phyloP scores from a whole-genome alignment of 2,888 invertebrate species.

The Drosophila neonasuta region DNA sequence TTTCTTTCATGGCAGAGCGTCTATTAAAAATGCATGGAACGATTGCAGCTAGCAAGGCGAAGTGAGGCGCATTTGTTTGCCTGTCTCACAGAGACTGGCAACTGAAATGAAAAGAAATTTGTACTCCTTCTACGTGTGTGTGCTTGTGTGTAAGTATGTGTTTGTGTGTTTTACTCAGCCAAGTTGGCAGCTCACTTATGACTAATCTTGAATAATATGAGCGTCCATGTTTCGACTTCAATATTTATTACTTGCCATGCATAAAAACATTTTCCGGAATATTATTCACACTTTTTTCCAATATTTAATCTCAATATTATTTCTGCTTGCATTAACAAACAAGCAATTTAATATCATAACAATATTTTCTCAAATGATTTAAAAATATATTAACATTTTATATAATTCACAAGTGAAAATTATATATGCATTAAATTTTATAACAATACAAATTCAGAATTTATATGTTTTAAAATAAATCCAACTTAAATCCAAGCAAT shows the following conservation, averaged over 20 bases:
- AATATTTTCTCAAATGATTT: too few species aligned
- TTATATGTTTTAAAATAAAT: too few species aligned
- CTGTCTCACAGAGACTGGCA: conserved; percentile 23
- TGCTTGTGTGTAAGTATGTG: neutral
- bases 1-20: conserved; percentile 29
- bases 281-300: neutral
- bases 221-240: neutral
- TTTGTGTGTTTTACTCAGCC: conserved; percentile 9
- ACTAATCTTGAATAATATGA: conserved; percentile 33
- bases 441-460: too few species aligned
- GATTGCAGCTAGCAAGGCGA: conserved; percentile 20
- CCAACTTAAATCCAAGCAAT: too few species aligned
- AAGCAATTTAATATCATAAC: too few species aligned
- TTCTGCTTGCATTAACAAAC: too few species aligned
- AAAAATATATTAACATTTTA: too few species aligned
- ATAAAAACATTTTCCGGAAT: neutral
- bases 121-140: conserved; percentile 9
- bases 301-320: too few species aligned
- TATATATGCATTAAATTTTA: too few species aligned
- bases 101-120: conserved; percentile 53
- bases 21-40: conserved; percentile 65
- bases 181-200: conserved; percentile 33
- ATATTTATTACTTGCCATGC: neutral
- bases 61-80: conserved; percentile 26
- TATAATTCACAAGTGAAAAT: too few species aligned